These are phyloP conservation scores for Lutjanus argentimaculatus DNA, from an alignment of 2,797 vertebrate genomes.

Conservation along the genomic window DNA sequence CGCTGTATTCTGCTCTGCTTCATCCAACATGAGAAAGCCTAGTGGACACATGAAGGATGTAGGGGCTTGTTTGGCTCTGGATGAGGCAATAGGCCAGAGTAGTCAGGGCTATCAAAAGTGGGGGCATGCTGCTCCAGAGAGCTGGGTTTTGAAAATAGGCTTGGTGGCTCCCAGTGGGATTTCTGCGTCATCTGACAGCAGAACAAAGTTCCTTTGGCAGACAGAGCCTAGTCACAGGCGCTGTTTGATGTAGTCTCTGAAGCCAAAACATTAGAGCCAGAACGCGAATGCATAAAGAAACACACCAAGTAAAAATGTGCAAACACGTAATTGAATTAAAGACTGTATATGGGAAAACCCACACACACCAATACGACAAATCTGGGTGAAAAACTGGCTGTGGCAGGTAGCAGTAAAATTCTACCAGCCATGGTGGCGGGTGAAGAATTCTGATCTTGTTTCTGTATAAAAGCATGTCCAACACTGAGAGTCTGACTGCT, in stretches of 20 bases:
- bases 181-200: slow-evolving; percentile 74
- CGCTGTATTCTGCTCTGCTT: slow-evolving; percentile 55
- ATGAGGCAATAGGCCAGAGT: slow-evolving; percentile 74
- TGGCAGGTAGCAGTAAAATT: slow-evolving; percentile 42
- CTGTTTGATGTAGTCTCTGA: slow-evolving; percentile 66
- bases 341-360: slow-evolving; percentile 29
- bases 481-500: slow-evolving; percentile 45
- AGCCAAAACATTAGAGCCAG: slow-evolving; percentile 51
- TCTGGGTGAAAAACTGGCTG: slow-evolving; percentile 34
- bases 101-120: slow-evolving; percentile 64
- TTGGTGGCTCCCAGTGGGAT: slow-evolving; percentile 73
- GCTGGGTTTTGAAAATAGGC: slow-evolving; percentile 64
- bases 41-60: slow-evolving; percentile 69
- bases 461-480: slow-evolving; percentile 57
- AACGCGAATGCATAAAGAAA: slow-evolving; percentile 50
- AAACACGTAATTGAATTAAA: slow-evolving; percentile 56
- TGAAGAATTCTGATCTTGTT: slow-evolving; percentile 57
- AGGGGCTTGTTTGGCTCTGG: slow-evolving; percentile 64
- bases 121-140: slow-evolving; percentile 53
- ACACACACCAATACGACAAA: slow-evolving; percentile 19
- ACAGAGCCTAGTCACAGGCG: slow-evolving; percentile 51
- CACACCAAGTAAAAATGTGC: slow-evolving; percentile 12
- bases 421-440: slow-evolving; percentile 30
- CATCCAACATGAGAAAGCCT: slow-evolving; percentile 65
- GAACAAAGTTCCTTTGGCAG: slow-evolving; percentile 75